A percentile compares a stretch with the other conserved stretches of the same genome.
phyloP scores from a whole-genome alignment of 2,797 vertebrate genomes.

The Xyrichtys novacula region DNA sequence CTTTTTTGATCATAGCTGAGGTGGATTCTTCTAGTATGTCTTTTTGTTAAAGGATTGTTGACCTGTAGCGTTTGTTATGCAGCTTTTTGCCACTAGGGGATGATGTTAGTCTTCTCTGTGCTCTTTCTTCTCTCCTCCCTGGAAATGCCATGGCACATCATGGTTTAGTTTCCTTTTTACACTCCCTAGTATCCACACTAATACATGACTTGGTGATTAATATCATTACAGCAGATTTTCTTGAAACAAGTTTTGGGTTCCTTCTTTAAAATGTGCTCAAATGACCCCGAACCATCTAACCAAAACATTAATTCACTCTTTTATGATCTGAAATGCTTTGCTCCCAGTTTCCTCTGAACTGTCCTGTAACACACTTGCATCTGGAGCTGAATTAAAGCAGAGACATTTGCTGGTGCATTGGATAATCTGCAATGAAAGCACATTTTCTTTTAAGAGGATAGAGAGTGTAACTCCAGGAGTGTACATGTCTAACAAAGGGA shows the following conservation, averaged over 20 bases:
- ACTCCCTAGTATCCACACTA: constrained; percentile 73
- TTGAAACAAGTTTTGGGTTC: constrained; percentile 65
- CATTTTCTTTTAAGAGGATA: constrained; percentile 20
- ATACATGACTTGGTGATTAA: constrained; percentile 76
- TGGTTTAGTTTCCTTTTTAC: constrained; percentile 70
- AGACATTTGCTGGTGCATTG: constrained; percentile 29
- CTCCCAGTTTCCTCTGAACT: constrained; percentile 68
- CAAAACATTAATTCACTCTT: constrained; percentile 72
- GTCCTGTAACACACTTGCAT: constrained; percentile 66
- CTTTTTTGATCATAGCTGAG: constrained; percentile 80
- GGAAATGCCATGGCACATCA: constrained; percentile 68
- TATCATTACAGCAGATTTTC: constrained; percentile 71
- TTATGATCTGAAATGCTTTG: constrained; percentile 66
- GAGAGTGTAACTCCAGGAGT: too few species aligned
- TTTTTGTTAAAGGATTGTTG: constrained; percentile 72
- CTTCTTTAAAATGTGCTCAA: constrained; percentile 58
- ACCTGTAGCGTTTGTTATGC: constrained; percentile 74
- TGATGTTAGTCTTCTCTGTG: constrained; percentile 81
- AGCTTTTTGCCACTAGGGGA: constrained; percentile 77
- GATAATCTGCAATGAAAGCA: constrained; percentile 23
- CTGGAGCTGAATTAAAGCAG: constrained; percentile 37
- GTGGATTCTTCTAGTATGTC: constrained; percentile 78
- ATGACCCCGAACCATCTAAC: constrained; percentile 71
- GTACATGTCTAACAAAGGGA: too few species aligned
- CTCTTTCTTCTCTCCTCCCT: constrained; percentile 79